Percentiles rank a stretch among this genome's conserved stretches.
These are phyloP conservation scores for Mareca penelope DNA, from an alignment of 2,797 vertebrate genomes.

Conservation along the genomic window DNA sequence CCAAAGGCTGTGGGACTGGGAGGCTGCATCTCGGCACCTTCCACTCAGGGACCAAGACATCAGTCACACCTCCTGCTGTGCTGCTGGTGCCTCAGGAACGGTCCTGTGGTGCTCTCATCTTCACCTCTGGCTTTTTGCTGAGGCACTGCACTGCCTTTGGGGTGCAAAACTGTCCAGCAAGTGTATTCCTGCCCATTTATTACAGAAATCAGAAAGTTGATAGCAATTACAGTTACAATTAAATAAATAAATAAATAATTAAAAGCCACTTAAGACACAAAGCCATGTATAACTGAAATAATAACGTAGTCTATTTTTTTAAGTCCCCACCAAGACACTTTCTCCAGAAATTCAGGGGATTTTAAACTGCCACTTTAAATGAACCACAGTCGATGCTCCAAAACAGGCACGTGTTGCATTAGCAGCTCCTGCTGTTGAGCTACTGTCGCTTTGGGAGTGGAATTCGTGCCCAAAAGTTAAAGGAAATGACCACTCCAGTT, in stretches of 20 bases:
- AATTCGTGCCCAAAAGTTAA: not conserved
- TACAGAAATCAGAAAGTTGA: not conserved
- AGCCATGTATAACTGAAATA: not conserved
- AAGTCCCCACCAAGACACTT: not conserved
- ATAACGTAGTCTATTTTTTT: not conserved
- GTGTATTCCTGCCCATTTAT: not conserved
- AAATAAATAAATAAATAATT: too few relatives aligned
- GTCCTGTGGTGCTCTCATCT: not conserved
- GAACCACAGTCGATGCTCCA: not conserved
- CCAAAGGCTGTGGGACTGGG: not conserved
- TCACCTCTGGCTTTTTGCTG: not conserved
- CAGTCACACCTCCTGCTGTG: conserved; percentile 32
- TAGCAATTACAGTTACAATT: not conserved
- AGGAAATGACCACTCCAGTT: conserved; percentile 12
- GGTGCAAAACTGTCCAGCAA: not conserved
- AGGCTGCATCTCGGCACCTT: not conserved
- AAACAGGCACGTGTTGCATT: not conserved
- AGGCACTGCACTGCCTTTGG: not conserved
- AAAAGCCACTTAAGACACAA: not conserved
- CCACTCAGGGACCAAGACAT: not conserved
- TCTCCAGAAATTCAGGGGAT: conserved; percentile 20
- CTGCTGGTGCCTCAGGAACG: not conserved
- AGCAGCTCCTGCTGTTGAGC: not conserved
- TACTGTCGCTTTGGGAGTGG: not conserved
- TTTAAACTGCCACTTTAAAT: not conserved